Evolutionary conservation across 2,797 vertebrate genomes (phyloP).

Genomic region (Acrossocheilus wenchowensis): DNA sequence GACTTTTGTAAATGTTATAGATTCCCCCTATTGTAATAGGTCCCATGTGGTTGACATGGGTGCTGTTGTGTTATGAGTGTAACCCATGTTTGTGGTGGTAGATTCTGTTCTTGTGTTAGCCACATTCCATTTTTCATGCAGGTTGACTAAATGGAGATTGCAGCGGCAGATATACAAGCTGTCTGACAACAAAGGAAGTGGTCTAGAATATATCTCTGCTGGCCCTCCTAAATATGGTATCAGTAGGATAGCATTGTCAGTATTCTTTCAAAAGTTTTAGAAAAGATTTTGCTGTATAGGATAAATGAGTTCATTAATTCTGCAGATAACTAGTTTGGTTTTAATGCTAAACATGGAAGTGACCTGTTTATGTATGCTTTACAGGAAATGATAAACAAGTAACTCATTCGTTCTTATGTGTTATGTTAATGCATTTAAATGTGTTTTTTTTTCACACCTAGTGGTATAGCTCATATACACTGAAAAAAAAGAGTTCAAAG

Average conservation of each 20-base stretch:
- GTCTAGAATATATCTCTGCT: not conserved
- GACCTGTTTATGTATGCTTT: too few species aligned
- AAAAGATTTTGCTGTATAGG: not conserved
- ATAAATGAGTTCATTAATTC: too few species aligned
- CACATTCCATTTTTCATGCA: not conserved
- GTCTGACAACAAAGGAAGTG: not conserved
- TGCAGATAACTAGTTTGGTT: too few species aligned
- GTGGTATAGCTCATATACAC: too few species aligned
- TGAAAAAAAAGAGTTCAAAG: too few species aligned
- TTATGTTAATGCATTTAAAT: too few species aligned
- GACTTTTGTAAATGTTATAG: slow-evolving; percentile 24
- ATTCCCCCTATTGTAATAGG: not conserved
- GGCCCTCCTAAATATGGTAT: not conserved
- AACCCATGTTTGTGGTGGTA: not conserved
- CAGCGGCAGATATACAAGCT: too few species aligned
- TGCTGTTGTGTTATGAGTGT: not conserved
- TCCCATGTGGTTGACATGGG: not conserved
- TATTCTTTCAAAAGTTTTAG: not conserved
- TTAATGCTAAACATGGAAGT: too few species aligned
- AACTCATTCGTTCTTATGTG: too few species aligned
- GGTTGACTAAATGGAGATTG: too few species aligned
- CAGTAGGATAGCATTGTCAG: not conserved
- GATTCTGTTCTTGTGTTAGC: not conserved
- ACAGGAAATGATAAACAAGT: too few species aligned
- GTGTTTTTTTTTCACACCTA: too few species aligned